A percentile compares a stretch with the other conserved stretches of the same genome.
Conservation (phyloP, 2,113 vertebrate genomes). For the Pygoscelis antarcticus region DNA sequence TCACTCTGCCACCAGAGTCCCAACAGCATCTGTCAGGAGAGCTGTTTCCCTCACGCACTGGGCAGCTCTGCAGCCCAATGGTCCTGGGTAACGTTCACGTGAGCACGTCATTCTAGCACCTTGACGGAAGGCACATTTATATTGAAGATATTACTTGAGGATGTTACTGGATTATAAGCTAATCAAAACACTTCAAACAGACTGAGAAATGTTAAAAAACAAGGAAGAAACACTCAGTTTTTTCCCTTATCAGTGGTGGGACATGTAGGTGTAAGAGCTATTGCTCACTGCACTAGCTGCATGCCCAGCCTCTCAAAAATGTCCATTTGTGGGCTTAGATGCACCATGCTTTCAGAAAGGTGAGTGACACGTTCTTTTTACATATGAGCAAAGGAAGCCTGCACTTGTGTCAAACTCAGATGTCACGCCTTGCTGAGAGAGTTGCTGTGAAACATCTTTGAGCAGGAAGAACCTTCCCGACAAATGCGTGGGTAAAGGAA, state of each 20-base stretch:
- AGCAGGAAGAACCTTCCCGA: neutral
- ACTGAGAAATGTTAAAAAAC: neutral
- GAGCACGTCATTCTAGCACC: neutral
- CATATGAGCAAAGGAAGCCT: neutral
- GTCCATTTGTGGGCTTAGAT: too few species aligned
- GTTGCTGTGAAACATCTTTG: neutral
- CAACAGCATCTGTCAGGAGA: neutral
- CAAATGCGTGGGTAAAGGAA: rapidly evolving
- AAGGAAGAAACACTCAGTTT: neutral
- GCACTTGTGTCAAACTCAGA: neutral
- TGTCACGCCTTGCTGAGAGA: neutral
- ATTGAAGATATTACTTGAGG: neutral
- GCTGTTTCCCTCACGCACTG: rapidly evolving
- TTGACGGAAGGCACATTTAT: neutral
- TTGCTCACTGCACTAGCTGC: neutral
- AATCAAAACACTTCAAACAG: neutral
- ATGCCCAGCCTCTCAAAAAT: neutral
- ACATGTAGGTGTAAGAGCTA: neutral
- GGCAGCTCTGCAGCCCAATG: neutral
- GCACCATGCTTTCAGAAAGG: neutral
- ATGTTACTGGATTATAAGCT: neutral
- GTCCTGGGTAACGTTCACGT: neutral
- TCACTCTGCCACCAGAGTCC: neutral
- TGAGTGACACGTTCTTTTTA: neutral
- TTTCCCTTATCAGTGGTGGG: neutral